Conservation (phyloP, 1,140 invertebrate genomes). For the Diachasma alloeum region DNA sequence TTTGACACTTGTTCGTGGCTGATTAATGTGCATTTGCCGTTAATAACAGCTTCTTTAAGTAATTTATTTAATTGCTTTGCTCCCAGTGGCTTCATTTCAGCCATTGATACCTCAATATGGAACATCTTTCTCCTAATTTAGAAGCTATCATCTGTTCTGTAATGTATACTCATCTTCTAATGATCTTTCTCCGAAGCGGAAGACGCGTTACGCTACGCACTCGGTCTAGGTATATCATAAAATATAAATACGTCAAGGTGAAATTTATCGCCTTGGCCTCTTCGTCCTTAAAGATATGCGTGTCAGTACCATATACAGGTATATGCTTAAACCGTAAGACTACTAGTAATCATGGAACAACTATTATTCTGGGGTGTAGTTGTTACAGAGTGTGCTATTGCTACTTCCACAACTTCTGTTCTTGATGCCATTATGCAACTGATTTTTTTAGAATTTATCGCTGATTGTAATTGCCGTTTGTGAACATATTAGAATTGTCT, state of each 20-base stretch:
- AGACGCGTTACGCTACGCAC: neutral
- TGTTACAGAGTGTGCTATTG: neutral
- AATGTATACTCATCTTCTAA: neutral
- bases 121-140: too few species aligned
- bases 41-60: too few species aligned
- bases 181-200: constrained; percentile 7
- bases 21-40: too few species aligned
- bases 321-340: constrained; percentile 22
- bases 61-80: too few species aligned
- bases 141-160: too few species aligned
- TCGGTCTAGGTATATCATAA: constrained; percentile 27
- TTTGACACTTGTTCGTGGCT: too few species aligned
- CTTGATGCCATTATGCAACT: constrained; percentile 22
- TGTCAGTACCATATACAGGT: constrained; percentile 32
- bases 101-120: too few species aligned
- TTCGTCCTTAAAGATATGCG: constrained; percentile 31
- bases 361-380: neutral
- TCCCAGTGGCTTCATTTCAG: too few species aligned
- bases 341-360: constrained; percentile 30
- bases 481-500: constrained; percentile 1
- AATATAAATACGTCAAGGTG: constrained; percentile 34
- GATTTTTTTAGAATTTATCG: constrained; percentile 18
- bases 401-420: constrained; percentile 8
- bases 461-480: constrained; percentile 42
- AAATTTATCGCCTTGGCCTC: constrained; percentile 38